Evolutionary conservation across 2,113 vertebrate genomes (phyloP).

Genomic region (Gambusia holbrooki): DNA sequence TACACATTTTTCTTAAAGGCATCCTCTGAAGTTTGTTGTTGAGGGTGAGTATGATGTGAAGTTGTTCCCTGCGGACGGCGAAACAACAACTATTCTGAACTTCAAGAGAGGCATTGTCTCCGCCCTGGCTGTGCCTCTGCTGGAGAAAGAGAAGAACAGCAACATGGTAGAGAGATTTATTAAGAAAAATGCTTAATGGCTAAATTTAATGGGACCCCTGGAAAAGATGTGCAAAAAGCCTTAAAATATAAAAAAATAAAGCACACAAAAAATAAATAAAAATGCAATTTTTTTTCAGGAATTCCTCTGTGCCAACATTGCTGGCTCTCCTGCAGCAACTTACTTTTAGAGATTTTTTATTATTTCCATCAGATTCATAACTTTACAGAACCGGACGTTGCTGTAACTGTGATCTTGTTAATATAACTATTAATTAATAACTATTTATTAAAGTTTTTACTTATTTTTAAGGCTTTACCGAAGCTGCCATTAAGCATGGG

Average conservation of each 20-base stretch:
- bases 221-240: neutral
- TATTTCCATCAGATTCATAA: neutral
- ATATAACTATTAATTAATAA: too few relatives aligned
- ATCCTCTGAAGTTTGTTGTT: conserved; percentile 86
- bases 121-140: conserved; percentile 85
- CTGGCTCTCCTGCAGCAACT: neutral
- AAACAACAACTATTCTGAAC: conserved; percentile 88
- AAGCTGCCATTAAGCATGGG: neutral
- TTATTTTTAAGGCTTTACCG: neutral
- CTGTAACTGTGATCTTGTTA: neutral
- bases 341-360: neutral
- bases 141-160: conserved; percentile 79
- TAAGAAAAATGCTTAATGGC: neutral
- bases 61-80: conserved; percentile 87
- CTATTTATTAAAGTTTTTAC: too few relatives aligned
- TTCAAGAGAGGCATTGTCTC: conserved; percentile 96
- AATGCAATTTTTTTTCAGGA: neutral
- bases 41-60: conserved; percentile 81
- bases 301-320: neutral
- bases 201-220: neutral
- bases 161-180: conserved; percentile 67
- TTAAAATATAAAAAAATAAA: too few relatives aligned
- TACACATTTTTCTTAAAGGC: conserved; percentile 67
- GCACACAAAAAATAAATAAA: too few relatives aligned
- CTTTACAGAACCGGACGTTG: neutral